phyloP scores from a whole-genome alignment of 2,888 invertebrate genomes.

The Achlya flavicornis region DNA sequence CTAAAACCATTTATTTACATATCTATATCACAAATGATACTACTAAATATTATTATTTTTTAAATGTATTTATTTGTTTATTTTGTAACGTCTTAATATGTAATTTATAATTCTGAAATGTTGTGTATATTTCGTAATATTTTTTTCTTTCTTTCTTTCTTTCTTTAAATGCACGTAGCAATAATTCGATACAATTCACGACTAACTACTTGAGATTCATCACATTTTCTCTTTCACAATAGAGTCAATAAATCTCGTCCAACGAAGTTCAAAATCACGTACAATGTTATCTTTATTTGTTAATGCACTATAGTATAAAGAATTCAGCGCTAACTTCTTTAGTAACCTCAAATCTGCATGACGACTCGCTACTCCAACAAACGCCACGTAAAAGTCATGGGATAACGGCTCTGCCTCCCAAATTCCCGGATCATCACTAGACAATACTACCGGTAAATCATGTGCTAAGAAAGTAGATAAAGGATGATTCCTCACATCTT shows the following conservation, averaged over 20 bases:
- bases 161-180: background rate
- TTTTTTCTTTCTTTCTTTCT: no score
- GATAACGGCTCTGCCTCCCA: constrained; percentile 89
- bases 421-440: constrained; percentile 90
- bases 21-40: background rate
- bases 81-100: no score
- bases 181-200: background rate
- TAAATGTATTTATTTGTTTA: no score
- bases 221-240: constrained; percentile 44
- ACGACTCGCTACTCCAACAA: constrained; percentile 88
- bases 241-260: constrained; percentile 67
- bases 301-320: constrained; percentile 87
- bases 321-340: constrained; percentile 90
- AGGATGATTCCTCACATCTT: constrained; percentile 91
- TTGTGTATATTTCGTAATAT: no score
- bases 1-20: background rate
- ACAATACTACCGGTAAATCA: constrained; percentile 88
- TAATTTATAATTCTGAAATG: no score
- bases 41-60: no score
- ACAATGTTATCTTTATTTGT: constrained; percentile 63
- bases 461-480: constrained; percentile 85
- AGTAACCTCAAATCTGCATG: constrained; percentile 87
- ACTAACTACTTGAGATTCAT: constrained; percentile 18
- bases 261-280: constrained; percentile 68
- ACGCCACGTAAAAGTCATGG: constrained; percentile 90